Percentiles rank a stretch among this genome's conserved stretches.
phyloP scores from a whole-genome alignment of 2,113 vertebrate species.

The Poeciliopsis retropinna region DNA sequence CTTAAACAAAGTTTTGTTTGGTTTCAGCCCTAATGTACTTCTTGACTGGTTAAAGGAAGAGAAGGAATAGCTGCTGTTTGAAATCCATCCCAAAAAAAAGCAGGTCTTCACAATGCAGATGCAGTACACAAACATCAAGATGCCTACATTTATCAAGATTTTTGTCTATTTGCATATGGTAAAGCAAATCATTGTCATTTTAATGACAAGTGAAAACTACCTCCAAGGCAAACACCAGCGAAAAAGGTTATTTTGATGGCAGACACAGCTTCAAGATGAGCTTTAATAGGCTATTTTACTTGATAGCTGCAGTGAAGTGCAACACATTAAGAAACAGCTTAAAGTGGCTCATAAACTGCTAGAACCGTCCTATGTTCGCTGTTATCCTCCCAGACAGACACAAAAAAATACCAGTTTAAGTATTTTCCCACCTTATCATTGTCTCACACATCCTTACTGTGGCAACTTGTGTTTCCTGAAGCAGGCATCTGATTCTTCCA shows the following conservation, averaged over 20 bases:
- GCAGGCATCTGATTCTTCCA: neutral
- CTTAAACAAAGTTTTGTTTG: constrained; percentile 36
- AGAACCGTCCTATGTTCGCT: constrained; percentile 48
- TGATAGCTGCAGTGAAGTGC: constrained; percentile 58
- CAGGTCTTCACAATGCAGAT: constrained; percentile 15
- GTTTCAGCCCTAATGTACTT: constrained; percentile 39
- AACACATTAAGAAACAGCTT: constrained; percentile 71
- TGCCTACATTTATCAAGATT: constrained; percentile 34
- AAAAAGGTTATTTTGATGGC: constrained; percentile 59
- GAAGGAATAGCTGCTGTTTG: constrained; percentile 30
- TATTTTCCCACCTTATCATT: constrained; percentile 9
- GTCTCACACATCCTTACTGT: neutral
- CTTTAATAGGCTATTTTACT: constrained; percentile 74
- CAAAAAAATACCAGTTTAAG: constrained; percentile 48
- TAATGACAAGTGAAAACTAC: constrained; percentile 61
- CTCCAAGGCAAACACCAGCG: constrained; percentile 55
- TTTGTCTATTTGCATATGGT: constrained; percentile 68
- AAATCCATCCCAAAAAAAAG: constrained; percentile 25
- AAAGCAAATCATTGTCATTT: constrained; percentile 64
- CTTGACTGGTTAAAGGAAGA: constrained; percentile 31
- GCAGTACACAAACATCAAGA: constrained; percentile 4
- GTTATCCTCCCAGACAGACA: constrained; percentile 58
- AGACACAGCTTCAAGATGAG: constrained; percentile 74
- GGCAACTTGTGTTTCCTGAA: constrained; percentile 31
- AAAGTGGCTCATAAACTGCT: constrained; percentile 69